Evolutionary conservation across 2,113 vertebrate genomes (phyloP), one percentile per base, ranked within the genome.

Genomic region (Eolophus roseicapilla): DNA sequence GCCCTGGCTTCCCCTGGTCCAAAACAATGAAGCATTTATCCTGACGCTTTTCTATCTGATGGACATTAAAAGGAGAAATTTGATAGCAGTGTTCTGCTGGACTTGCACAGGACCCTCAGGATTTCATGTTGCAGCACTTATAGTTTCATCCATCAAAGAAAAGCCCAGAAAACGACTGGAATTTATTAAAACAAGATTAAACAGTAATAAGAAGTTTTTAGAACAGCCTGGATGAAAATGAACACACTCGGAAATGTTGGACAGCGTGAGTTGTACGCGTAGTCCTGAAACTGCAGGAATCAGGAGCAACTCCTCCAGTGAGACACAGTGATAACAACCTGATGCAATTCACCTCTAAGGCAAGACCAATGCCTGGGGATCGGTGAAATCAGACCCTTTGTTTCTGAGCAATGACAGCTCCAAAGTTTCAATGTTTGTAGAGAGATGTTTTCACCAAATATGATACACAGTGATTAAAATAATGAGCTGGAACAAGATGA

Each of bases 401-500:
- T 90, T 95, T 93, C 82, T 83, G 55, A 86, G 78, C 0, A 19
- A 91, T 88, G 90, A 82, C 83, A 65, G 88, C 70, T 94, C 88
- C 4, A 4, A 67, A 25, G 75, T 52, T 95, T 76, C 94, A 84
- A 81, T 90, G 47, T 94, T 82, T 80, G 77, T 43, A 69, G 67
- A 93, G 90, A 80, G 33, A 74, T 76, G 67, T 97, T 96, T 97
- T 92, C 80, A 86, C 69, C 86, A 93, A 97, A 86, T 82, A 91
- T 52, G 94, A 92, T 92, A 82, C 39, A 37, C 68, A 68, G 87
- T 88, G 88, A 93, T 95, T 96, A 94, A 97, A 97, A 77, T 94
- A 95, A 93, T 69, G 92, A 94, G 90, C 82, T 82, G 71, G 77
- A 90, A 63, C 33, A 70, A 88, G 87, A 29, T 5, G 2, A 91